Evolutionary conservation across 2,888 invertebrate species (phyloP), one percentile per base, ranked within the genome.

Genomic region (Dione juno): DNA sequence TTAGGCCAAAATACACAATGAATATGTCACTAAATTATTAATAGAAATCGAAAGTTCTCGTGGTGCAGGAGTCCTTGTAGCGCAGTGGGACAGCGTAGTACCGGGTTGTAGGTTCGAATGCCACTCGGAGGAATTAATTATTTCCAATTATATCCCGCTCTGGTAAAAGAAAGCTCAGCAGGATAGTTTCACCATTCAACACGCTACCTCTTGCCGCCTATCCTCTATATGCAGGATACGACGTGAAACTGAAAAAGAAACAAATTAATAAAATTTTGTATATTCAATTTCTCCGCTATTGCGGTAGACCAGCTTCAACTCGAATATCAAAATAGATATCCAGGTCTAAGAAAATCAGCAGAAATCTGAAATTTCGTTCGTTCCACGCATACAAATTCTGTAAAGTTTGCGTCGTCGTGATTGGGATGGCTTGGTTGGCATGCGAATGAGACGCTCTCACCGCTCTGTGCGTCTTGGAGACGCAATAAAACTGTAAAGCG

Each of bases 321-420:
- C 40, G 41, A 50, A 40, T 50, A 59, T 43, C 41, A 45, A 66
- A 61, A 70, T 71, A 67, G 64, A 58, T 57, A 71, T 71, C 52
- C 67, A 58, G 67, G 50, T 67, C 71, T 58, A 67, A 52, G 71
- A 67, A 70, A 71, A 71, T 71, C 64, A 67, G 67, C 58, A 43
- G 57, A 67, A 64, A 53, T 35, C 59, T 68, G 43, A 68, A 68
- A 63, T 68, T 63, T 63, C 10, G 61, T 68, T 68, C 67, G 53
- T 37, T 43, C 14, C 50, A 63, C 61, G 67, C 67, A 68, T 68
- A 68, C 67, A 68, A 63, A 68, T 68, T 21, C 50, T 52, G 40
- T 28, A 67, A 67, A 67, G 50, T 67, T 67, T 41, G 41, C 50
- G 57, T 59, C 16, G 16, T 21, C 41, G 67, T 67, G 67, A 67